These are phyloP conservation scores for Brachyhypopomus gauderio DNA, from an alignment of 2,113 vertebrate species.

Conservation along the genomic window DNA sequence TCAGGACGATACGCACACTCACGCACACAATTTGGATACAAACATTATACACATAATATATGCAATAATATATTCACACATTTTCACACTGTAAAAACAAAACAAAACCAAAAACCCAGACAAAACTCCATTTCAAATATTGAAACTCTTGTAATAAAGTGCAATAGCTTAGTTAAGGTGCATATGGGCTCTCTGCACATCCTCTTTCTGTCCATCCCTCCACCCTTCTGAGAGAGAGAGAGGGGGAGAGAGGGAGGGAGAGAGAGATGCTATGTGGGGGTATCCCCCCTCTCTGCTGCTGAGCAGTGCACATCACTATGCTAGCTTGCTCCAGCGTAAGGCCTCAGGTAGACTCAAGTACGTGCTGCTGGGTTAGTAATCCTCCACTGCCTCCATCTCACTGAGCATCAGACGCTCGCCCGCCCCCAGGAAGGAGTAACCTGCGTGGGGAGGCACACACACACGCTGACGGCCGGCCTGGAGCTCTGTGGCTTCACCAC, in stretches of 20 bases:
- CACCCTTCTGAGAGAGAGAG: conserved; percentile 22
- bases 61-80: conserved; percentile 59
- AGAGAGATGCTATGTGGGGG: conserved; percentile 56
- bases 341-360: conserved; percentile 67
- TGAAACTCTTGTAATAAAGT: conserved; percentile 74
- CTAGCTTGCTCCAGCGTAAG: conserved; percentile 60
- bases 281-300: conserved; percentile 51
- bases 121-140: conserved; percentile 61
- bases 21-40: conserved; percentile 33
- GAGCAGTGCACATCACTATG: conserved; percentile 57
- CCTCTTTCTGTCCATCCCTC: conserved; percentile 16
- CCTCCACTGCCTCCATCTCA: conserved; percentile 80
- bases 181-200: conserved; percentile 60
- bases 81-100: conserved; percentile 58
- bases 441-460: conserved; percentile 54
- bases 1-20: neutral
- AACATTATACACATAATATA: conserved; percentile 54
- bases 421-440: conserved; percentile 78
- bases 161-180: conserved; percentile 82
- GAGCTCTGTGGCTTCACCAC: too few relatives aligned
- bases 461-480: neutral
- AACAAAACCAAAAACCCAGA: conserved; percentile 38
- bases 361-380: conserved; percentile 77
- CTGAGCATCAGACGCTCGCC: conserved; percentile 65
- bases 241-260: conserved; percentile 5